Base-by-base conservation (phyloP, 2,113 vertebrate species). In the Rhadina sibilatrix region DNA sequence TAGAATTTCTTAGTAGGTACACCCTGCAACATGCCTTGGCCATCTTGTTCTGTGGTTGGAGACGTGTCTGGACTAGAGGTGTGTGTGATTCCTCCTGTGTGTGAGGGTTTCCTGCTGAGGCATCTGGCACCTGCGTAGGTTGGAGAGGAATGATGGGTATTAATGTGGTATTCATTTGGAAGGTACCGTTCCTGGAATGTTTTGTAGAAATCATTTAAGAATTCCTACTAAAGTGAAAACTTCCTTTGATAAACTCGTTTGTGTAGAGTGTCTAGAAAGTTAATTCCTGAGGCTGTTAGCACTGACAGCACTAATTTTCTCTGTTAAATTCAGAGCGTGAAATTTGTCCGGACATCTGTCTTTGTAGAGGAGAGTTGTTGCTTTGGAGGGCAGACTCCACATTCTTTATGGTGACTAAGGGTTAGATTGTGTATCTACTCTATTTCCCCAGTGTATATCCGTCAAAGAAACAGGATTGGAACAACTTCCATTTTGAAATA, bases 41-140 rank as follows among this genome's bases (percentile, higher is more conserved):
- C 2, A 2, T 19, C 28, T 23, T 83, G 10, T 60, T 44, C 20
- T 54, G 40, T 56, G 16, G 2, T 1, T 75, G 47, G 28, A 30
- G 15, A 31, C 0, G 0, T 40, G 63, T 38, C 70, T 66, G 65
- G 56, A 19, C 15, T 33, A 8, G 24, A 53, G 31, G 3, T 13
- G 11, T 31, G 12, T 10, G 28, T 37, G 24, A 11, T 53, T 44
- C 11, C 40, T 42, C n/a, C 19, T 25, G 20, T 21, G 6, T 3
- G 1, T 1, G 3, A n/a, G 52, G 15, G 4, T 56, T 69, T 57
- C 38, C 42, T 72, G 19, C 28, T 1, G 5, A 76, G 49, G 33
- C 10, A n/a, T 9, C 25, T 57, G 17, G 28, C 25, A 14, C 0
- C 1, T 76, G 44, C 23, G 2, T 3, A 44, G n/a, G 7, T 57